phyloP scores from a whole-genome alignment of 2,797 vertebrate genomes.

The Lithobates sylvaticus region DNA sequence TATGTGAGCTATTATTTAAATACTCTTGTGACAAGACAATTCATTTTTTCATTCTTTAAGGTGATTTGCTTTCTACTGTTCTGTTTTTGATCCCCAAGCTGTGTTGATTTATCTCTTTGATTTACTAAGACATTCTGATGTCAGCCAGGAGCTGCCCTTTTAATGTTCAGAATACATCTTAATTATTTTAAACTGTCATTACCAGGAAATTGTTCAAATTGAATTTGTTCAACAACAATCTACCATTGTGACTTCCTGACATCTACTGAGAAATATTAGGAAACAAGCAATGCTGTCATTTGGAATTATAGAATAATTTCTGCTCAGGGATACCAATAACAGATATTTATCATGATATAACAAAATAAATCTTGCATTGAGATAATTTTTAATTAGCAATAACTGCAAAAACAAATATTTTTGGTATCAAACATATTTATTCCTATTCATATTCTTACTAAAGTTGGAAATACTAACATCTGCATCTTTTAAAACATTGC shows the following conservation, averaged over 20 bases:
- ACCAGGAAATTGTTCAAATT: slow-evolving; percentile 43
- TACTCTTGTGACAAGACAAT: not conserved
- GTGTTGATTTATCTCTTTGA: slow-evolving; percentile 48
- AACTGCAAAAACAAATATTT: not conserved
- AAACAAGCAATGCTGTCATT: not conserved
- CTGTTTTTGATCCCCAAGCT: not conserved
- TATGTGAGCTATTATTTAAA: not conserved
- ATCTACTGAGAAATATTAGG: not conserved
- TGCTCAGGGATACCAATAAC: not conserved
- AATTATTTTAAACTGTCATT: slow-evolving; percentile 57
- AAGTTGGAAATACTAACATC: too few species aligned
- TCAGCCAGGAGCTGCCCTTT: slow-evolving; percentile 43
- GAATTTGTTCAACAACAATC: slow-evolving; percentile 30
- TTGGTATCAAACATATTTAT: not conserved
- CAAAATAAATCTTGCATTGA: not conserved
- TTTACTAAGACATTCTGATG: slow-evolving; percentile 39
- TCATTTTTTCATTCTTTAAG: not conserved
- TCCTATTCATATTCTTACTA: not conserved
- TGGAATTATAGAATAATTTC: not conserved
- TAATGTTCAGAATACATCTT: slow-evolving; percentile 46
- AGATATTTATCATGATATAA: not conserved
- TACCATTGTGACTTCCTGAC: not conserved
- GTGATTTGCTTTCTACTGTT: slow-evolving; percentile 1
- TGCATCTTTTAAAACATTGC: too few species aligned
- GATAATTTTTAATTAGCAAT: not conserved